Evolutionary conservation across 2,888 invertebrate species (phyloP), one percentile per base, ranked within the genome.

Genomic region (Polymixis lichenea): DNA sequence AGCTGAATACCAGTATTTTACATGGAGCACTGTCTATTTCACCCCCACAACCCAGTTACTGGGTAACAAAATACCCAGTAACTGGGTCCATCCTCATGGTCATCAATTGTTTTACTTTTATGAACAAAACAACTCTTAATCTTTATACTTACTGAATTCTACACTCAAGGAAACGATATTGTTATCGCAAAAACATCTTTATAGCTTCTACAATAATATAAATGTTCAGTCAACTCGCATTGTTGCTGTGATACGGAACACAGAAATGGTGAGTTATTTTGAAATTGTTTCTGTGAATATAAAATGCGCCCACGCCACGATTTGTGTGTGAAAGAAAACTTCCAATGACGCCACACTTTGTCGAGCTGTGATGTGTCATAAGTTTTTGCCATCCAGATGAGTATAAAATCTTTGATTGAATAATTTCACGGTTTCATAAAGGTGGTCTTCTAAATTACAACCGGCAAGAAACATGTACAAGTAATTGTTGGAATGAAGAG

Each of bases 101-200:
- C 78, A 53, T 62, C 53, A 58, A 38, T 67, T 58, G 62, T 68
- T 68, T 65, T 60, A 25, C 28, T 17, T 17, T 49, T 49, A 22
- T 62, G 62, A 60, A 38, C 32, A 56, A 83, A 60, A 60, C 49
- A 65, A 72, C 73, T 56, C 32, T 72, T 60, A 32, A 58, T 68
- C 43, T 58, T 38, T n/a, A 49, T 15, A 55, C 38, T 49, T 43
- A 62, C 51, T 17, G 11, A 60, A 71, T 62, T 38, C 17, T 38
- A 51, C 15, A 28, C 22, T 55, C 56, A 64, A 72, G 70, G 60
- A 69, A 66, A 82, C 32, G 32, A 70, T 60, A 68, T 5, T 56
- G 64, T 77, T 86, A 84, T 84, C 86, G 72, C 69, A 60, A 61
- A 69, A 83, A 55, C 75, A 84, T 78, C 70, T 82, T 74, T 71